A percentile compares a stretch with the other conserved stretches of the same genome.
Conservation (phyloP, 1,140 invertebrate species). For the Metaphire vulgaris region DNA sequence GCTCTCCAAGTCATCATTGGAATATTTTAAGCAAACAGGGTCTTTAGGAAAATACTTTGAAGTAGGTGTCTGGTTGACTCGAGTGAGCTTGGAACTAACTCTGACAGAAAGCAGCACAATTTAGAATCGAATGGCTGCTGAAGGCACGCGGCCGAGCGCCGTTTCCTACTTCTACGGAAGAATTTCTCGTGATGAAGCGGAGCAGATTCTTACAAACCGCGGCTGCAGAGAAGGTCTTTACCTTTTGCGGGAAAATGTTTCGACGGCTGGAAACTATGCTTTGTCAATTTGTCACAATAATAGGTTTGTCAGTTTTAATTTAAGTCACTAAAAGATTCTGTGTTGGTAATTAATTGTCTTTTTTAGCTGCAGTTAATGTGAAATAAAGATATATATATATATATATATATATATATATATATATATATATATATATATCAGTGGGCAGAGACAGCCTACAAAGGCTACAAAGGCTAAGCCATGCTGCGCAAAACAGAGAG, state of each 20-base stretch:
- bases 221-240: conserved; percentile 52
- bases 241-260: conserved; percentile 51
- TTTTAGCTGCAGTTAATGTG: no score
- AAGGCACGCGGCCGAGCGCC: conserved; percentile 13
- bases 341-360: no score
- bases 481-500: no score
- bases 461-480: no score
- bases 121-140: not conserved
- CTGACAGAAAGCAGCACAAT: no score
- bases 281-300: not conserved
- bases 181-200: conserved; percentile 54
- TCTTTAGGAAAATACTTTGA: no score
- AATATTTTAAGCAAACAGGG: no score
- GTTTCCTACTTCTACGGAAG: conserved; percentile 52
- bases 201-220: conserved; percentile 46
- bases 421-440: conserved; percentile 6
- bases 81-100: no score
- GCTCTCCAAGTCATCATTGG: no score
- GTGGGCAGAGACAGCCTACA: not conserved
- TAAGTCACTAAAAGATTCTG: not conserved
- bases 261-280: conserved; percentile 7
- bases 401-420: conserved; percentile 14
- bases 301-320: not conserved
- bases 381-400: not conserved
- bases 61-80: no score